Evolutionary conservation across 2,113 vertebrate species (phyloP).

Genomic region (Neolamprologus falcicula): DNA sequence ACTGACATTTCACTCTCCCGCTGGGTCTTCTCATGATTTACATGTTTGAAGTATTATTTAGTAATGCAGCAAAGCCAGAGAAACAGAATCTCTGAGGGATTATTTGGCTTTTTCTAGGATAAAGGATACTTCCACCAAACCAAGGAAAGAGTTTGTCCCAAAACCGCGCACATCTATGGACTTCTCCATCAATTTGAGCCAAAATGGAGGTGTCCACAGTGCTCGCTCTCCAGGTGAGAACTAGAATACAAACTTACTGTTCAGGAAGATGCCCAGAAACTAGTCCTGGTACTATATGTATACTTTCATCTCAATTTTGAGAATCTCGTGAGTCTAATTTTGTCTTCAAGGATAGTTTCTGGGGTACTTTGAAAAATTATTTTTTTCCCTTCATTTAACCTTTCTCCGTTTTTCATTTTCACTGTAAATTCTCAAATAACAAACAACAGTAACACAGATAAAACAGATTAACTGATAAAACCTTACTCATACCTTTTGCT

Average conservation of each 20-base stretch:
- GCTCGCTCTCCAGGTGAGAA: slow-evolving; percentile 87
- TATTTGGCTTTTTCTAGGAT: slow-evolving; percentile 71
- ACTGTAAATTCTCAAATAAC: slow-evolving; percentile 21
- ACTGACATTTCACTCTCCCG: neutral
- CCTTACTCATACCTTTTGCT: neutral
- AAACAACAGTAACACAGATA: neutral
- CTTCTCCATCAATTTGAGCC: slow-evolving; percentile 81
- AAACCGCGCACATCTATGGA: slow-evolving; percentile 91
- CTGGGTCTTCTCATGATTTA: neutral
- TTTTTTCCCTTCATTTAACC: neutral
- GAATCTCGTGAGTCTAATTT: neutral
- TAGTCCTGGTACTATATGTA: neutral
- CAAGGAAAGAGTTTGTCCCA: slow-evolving; percentile 84
- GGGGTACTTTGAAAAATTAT: neutral
- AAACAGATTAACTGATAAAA: neutral
- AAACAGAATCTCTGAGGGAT: neutral
- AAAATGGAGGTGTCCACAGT: slow-evolving; percentile 86
- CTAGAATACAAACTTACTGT: neutral
- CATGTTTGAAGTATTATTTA: neutral
- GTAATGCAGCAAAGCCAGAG: neutral
- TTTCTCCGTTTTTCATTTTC: neutral
- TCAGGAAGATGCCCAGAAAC: slow-evolving; percentile 5
- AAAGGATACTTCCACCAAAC: slow-evolving; percentile 84
- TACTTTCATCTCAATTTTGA: neutral
- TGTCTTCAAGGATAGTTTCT: neutral